Conservation (phyloP, 2,888 invertebrate genomes). For the Cerastoderma edule region DNA sequence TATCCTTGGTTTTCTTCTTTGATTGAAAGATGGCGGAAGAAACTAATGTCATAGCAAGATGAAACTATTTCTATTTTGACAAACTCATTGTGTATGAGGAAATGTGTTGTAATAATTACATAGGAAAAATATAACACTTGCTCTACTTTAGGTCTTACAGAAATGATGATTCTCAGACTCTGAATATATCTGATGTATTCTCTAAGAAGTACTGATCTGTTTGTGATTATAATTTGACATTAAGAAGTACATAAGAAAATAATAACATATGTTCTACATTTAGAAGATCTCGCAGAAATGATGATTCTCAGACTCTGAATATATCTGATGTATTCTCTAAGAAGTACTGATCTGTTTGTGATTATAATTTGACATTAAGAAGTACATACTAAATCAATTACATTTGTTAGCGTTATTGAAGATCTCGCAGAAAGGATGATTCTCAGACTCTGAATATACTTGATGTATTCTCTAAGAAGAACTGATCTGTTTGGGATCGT, state of each 20-base stretch:
- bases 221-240: no score
- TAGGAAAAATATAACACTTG: no score
- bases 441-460: neutral
- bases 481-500: constrained; percentile 25
- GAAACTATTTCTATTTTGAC: no score
- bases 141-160: constrained; percentile 8
- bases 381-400: constrained; percentile 7
- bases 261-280: constrained; percentile 2
- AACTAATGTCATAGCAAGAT: no score
- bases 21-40: no score
- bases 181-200: constrained; percentile 21
- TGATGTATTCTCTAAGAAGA: neutral
- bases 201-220: constrained; percentile 48
- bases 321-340: neutral
- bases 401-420: neutral
- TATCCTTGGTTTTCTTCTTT: no score
- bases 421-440: neutral
- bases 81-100: no score
- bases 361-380: no score
- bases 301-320: neutral
- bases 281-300: neutral
- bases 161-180: constrained; percentile 20
- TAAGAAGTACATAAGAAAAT: neutral
- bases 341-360: constrained; percentile 23
- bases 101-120: neutral